phyloP scores from a whole-genome alignment of 2,113 vertebrate species.

The Hippolais icterina region DNA sequence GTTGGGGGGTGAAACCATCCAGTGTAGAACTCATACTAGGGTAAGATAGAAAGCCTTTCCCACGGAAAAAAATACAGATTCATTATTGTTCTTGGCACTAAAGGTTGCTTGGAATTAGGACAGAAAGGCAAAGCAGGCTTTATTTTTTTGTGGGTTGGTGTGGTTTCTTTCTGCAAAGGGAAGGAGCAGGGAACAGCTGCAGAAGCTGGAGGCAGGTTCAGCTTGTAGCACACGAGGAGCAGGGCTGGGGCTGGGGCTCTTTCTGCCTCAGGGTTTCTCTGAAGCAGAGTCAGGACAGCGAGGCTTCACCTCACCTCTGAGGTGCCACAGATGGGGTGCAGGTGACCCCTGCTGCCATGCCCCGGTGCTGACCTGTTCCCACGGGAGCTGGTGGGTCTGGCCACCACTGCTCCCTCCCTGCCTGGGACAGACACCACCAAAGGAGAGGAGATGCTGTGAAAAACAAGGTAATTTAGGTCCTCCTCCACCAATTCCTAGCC shows the following conservation, averaged over 20 bases:
- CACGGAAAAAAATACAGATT: neutral
- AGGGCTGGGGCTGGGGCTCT: too few relatives aligned
- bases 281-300: rapidly evolving
- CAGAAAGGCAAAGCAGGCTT: neutral
- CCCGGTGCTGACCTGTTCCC: rapidly evolving
- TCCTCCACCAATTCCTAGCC: neutral
- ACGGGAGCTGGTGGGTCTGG: rapidly evolving
- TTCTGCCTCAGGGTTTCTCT: neutral
- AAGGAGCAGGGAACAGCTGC: neutral
- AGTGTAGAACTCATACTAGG: neutral
- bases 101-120: neutral
- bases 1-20: neutral
- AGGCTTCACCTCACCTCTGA: neutral
- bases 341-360: neutral
- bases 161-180: neutral
- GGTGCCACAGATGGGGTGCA: neutral
- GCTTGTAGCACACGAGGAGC: neutral
- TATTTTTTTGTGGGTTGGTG: neutral
- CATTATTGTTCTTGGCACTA: neutral
- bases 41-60: neutral
- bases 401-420: neutral
- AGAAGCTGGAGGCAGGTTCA: neutral
- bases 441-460: neutral
- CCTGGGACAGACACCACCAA: neutral
- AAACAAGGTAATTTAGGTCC: neutral